Conservation (phyloP, 2,797 vertebrate genomes). For the Pangasius larnaudii region DNA sequence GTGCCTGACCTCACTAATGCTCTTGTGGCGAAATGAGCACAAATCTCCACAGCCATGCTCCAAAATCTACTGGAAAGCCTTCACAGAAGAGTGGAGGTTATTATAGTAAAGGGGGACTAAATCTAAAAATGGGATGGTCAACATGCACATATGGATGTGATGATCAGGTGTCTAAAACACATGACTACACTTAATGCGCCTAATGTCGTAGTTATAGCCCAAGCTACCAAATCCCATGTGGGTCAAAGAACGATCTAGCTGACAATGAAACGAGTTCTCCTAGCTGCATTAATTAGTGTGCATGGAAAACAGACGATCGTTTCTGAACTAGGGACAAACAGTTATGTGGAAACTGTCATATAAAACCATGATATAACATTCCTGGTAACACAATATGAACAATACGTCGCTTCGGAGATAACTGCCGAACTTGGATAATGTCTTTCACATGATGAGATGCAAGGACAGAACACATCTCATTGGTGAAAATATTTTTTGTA, state of each 20-base stretch:
- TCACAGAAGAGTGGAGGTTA: too few species aligned
- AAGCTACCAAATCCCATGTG: background rate
- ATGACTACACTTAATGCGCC: background rate
- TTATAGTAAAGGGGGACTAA: background rate
- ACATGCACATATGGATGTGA: background rate
- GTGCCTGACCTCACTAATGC: background rate
- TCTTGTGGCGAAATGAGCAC: too few species aligned
- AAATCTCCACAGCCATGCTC: too few species aligned
- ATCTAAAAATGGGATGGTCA: background rate
- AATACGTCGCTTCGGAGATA: background rate
- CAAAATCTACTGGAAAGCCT: too few species aligned
- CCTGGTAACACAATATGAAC: background rate
- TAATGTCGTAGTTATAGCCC: background rate
- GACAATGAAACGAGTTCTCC: background rate
- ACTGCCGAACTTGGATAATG: background rate
- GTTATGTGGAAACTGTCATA: background rate
- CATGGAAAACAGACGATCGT: background rate
- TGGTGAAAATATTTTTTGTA: background rate
- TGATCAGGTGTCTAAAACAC: background rate
- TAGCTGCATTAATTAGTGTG: background rate
- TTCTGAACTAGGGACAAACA: background rate
- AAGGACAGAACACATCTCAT: background rate
- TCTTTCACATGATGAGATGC: background rate
- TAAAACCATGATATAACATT: background rate
- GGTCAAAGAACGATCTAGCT: background rate